phyloP scores from a whole-genome alignment of 2,113 vertebrate species.

The Typhlomys cinereus region DNA sequence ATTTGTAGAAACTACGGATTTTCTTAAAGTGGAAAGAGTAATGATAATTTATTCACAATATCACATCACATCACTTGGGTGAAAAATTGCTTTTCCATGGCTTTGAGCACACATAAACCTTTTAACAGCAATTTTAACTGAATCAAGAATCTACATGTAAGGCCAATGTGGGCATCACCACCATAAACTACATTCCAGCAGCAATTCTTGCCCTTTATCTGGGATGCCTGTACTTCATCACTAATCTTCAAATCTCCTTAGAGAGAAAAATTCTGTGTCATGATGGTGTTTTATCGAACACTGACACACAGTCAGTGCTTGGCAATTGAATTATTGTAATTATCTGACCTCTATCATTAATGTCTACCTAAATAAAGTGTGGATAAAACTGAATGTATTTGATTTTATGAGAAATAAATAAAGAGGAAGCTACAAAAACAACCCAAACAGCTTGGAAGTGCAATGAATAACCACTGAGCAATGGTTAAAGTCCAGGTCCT shows the following conservation, averaged over 20 bases:
- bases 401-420: constrained; percentile 6
- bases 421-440: background rate
- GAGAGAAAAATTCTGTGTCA: background rate
- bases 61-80: background rate
- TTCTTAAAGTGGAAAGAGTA: background rate
- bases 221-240: background rate
- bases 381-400: background rate
- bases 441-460: fast-evolving
- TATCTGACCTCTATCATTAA: background rate
- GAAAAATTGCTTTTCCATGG: background rate
- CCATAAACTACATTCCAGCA: background rate
- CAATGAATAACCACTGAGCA: background rate
- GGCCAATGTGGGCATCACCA: background rate
- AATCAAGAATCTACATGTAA: background rate
- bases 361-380: background rate
- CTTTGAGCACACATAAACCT: background rate
- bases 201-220: background rate
- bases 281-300: no score
- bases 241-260: background rate
- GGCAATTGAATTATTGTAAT: background rate
- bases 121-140: background rate
- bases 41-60: background rate
- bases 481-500: background rate
- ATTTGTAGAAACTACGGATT: background rate
- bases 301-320: background rate